phyloP scores from a whole-genome alignment of 2,113 vertebrate genomes.

The Oryzias melastigma region DNA sequence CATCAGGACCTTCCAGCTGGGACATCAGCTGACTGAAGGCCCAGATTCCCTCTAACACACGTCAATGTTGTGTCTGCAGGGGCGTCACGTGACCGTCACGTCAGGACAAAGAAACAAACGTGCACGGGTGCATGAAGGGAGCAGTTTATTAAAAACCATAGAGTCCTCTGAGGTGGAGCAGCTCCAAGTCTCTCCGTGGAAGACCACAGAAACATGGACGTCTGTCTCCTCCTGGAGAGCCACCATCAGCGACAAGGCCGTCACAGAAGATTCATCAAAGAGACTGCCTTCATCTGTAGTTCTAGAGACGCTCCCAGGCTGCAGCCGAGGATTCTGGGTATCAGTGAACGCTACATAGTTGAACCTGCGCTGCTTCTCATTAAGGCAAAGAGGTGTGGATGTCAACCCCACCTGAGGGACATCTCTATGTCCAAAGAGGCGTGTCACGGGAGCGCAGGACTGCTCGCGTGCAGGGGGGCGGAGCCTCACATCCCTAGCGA shows the following conservation, averaged over 20 bases:
- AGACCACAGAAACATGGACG: background rate
- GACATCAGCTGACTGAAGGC: too few relatives aligned
- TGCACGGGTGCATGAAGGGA: conserved; percentile 3
- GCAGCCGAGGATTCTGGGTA: conserved; percentile 53
- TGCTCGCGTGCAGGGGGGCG: conserved; percentile 1
- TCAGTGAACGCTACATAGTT: conserved; percentile 32
- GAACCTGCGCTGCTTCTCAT: conserved; percentile 34
- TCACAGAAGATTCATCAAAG: conserved; percentile 17
- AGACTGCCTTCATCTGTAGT: conserved; percentile 34
- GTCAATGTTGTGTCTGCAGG: background rate
- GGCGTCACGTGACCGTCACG: too few relatives aligned
- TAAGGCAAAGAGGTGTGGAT: conserved; percentile 59
- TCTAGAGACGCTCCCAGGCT: conserved; percentile 33
- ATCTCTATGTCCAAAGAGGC: background rate
- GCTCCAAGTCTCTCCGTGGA: background rate
- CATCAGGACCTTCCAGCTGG: too few relatives aligned
- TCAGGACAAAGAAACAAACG: background rate
- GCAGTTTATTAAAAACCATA: background rate
- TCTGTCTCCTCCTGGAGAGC: background rate
- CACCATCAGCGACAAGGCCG: conserved; percentile 28
- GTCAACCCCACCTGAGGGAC: too few relatives aligned
- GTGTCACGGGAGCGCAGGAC: conserved; percentile 23
- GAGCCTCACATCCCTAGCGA: conserved; percentile 60
- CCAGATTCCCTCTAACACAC: too few relatives aligned
- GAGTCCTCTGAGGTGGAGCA: background rate